phyloP scores from a whole-genome alignment of 2,797 vertebrate genomes.

The Coregonus suidteri region DNA sequence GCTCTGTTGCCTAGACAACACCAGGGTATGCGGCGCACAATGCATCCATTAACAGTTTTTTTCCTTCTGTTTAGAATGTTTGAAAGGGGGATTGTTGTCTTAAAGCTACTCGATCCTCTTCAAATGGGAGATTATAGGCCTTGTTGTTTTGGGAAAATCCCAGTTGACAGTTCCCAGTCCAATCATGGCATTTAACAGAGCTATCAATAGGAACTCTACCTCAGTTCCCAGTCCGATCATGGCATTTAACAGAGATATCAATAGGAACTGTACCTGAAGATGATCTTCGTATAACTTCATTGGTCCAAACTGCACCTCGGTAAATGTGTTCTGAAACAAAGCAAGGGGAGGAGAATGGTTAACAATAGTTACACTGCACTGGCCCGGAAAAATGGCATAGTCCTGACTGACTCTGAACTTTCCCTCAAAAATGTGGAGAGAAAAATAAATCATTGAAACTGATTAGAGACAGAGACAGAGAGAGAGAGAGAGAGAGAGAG shows the following conservation, averaged over 20 bases:
- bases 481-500: too few species aligned
- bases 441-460: neutral
- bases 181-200: too few species aligned
- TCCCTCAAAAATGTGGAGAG: neutral
- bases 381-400: neutral
- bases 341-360: slow-evolving; percentile 20
- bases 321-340: slow-evolving; percentile 83
- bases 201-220: too few species aligned
- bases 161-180: neutral
- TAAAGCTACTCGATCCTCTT: slow-evolving; percentile 46
- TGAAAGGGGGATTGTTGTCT: slow-evolving; percentile 47
- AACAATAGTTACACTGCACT: neutral
- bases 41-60: slow-evolving; percentile 57
- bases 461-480: neutral
- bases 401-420: neutral
- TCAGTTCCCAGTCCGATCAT: neutral
- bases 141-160: neutral
- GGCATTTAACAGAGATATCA: too few species aligned
- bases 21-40: slow-evolving; percentile 51
- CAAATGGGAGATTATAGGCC: slow-evolving; percentile 40
- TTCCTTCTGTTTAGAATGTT: slow-evolving; percentile 28
- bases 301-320: slow-evolving; percentile 96
- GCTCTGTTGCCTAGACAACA: slow-evolving; percentile 63
- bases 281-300: slow-evolving; percentile 97
- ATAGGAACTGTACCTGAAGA: slow-evolving; percentile 87